A percentile compares a stretch with the other conserved stretches of the same genome.
These are phyloP conservation scores for Spisula solida DNA, from an alignment of 2,888 invertebrate genomes.

Conservation along the genomic window DNA sequence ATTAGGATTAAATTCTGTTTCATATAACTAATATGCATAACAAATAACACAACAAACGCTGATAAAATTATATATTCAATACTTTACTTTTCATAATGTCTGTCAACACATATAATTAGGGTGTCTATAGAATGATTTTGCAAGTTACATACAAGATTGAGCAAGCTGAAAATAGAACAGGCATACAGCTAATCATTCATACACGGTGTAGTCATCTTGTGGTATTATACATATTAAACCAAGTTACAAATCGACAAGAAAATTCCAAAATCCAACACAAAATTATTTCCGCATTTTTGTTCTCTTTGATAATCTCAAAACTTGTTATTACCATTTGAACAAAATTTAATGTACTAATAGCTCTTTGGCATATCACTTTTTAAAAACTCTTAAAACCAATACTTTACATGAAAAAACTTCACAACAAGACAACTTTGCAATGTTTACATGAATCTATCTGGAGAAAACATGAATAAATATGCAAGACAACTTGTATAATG, in stretches of 20 bases:
- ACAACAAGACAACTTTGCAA: background rate
- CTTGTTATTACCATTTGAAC: too few relatives aligned
- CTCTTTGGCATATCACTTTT: too few relatives aligned
- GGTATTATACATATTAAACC: background rate
- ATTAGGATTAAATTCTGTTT: too few relatives aligned
- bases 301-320: too few relatives aligned
- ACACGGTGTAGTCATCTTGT: background rate
- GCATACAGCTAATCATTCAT: slow-evolving; percentile 24
- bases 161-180: slow-evolving; percentile 51
- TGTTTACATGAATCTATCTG: background rate
- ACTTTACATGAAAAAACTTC: background rate
- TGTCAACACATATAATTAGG: slow-evolving; percentile 64
- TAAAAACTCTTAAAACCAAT: too few relatives aligned
- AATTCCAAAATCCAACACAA: too few relatives aligned
- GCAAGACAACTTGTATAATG: background rate
- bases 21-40: too few relatives aligned
- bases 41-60: slow-evolving; percentile 29
- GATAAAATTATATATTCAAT: slow-evolving; percentile 52
- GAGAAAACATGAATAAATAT: background rate
- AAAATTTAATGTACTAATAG: too few relatives aligned
- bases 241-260: background rate
- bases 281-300: too few relatives aligned
- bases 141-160: slow-evolving; percentile 53
- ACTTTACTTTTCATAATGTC: slow-evolving; percentile 67
- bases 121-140: slow-evolving; percentile 61